Percentiles rank a stretch among this genome's conserved stretches.
Evolutionary conservation across 2,797 vertebrate species (phyloP).

Genomic region (Sebastes kiyomatsui): DNA sequence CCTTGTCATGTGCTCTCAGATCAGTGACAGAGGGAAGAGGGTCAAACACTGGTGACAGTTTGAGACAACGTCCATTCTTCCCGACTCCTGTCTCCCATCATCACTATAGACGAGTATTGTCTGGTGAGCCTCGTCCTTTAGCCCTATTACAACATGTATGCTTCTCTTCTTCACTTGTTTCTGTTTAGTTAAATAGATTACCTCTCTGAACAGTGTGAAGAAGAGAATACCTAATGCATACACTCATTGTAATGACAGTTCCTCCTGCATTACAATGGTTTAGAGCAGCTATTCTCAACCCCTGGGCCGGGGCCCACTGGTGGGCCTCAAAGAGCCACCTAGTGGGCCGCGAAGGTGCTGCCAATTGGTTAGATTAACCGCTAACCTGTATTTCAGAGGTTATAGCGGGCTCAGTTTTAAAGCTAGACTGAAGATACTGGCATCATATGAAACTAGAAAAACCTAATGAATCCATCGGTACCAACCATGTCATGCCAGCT

Average conservation of each 20-base stretch:
- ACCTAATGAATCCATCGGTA: no score
- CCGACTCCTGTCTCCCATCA: neutral
- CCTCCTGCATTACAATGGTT: neutral
- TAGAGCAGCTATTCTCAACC: neutral
- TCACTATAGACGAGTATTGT: conserved; percentile 30
- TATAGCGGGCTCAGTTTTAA: no score
- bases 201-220: conserved; percentile 3
- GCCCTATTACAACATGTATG: neutral
- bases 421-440: no score
- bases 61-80: conserved; percentile 31
- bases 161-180: neutral
- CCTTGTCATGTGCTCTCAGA: conserved; percentile 10
- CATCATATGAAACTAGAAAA: no score
- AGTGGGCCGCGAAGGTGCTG: no score
- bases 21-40: conserved; percentile 5
- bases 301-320: no score
- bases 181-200: conserved; percentile 15
- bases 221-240: neutral
- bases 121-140: conserved; percentile 6
- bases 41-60: conserved; percentile 18
- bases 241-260: neutral
- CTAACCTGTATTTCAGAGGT: no score
- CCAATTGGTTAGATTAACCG: no score
- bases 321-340: no score
- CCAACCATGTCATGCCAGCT: no score